Conservation (phyloP, 2,797 vertebrate species). For the Gymnoscopelus braueri region DNA sequence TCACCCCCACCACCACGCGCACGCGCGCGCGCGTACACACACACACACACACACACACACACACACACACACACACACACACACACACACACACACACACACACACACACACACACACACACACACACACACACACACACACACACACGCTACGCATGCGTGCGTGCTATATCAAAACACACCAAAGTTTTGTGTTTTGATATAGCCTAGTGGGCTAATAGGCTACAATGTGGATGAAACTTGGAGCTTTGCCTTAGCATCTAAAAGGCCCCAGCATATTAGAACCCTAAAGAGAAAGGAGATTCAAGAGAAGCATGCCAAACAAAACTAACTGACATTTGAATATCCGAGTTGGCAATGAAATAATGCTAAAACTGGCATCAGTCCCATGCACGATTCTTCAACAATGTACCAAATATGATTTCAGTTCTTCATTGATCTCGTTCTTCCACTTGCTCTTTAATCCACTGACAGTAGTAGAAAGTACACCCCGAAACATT, state of each 20-base stretch:
- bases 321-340: neutral
- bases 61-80: constrained; percentile 10
- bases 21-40: neutral
- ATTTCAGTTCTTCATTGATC: constrained; percentile 53
- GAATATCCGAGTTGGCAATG: neutral
- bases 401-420: constrained; percentile 26
- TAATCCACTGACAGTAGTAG: constrained; percentile 59
- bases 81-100: constrained; percentile 3
- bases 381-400: no score
- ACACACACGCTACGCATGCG: neutral
- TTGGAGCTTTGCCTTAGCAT: no score
- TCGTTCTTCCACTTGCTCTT: constrained; percentile 29
- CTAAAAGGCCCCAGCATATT: no score
- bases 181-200: neutral
- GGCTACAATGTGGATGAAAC: no score
- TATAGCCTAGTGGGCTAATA: no score
- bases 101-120: neutral
- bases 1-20: neutral
- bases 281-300: no score
- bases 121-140: neutral
- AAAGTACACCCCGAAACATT: constrained; percentile 40
- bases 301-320: no score
- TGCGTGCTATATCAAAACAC: neutral
- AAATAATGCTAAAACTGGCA: no score
- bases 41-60: neutral